These are phyloP conservation scores for Thunnus maccoyii DNA, from an alignment of 2,113 vertebrate species.

Conservation along the genomic window DNA sequence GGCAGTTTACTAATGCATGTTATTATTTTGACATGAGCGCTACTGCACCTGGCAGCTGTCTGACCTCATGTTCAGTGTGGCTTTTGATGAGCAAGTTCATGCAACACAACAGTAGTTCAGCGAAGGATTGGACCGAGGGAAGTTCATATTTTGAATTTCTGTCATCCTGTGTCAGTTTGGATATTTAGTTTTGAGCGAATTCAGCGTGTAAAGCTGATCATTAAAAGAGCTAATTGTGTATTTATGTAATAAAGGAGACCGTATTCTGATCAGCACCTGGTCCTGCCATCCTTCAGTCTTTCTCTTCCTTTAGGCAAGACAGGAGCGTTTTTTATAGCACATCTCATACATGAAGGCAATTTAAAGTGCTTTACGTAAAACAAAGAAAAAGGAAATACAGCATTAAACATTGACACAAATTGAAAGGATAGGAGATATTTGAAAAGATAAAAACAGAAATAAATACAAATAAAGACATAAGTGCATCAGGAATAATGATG, in stretches of 20 bases:
- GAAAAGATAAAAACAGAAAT: neutral
- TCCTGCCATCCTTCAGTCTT: too few relatives aligned
- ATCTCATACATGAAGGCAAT: neutral
- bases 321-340: too few relatives aligned
- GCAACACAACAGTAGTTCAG: neutral
- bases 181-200: neutral
- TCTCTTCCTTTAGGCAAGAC: neutral
- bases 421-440: neutral
- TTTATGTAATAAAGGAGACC: too few relatives aligned
- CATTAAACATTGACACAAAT: neutral
- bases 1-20: slow-evolving; percentile 1
- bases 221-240: neutral
- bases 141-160: neutral
- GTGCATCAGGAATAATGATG: too few relatives aligned
- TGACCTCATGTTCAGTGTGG: neutral
- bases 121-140: neutral
- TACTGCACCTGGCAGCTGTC: neutral
- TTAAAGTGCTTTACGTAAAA: neutral
- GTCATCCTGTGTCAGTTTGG: neutral
- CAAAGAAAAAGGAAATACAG: neutral
- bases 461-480: neutral
- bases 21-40: slow-evolving; percentile 5
- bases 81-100: neutral
- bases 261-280: too few relatives aligned
- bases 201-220: slow-evolving; percentile 7